These are phyloP conservation scores for Manis crassicaudata DNA, from an alignment of 2,797 vertebrate species.

Conservation along the genomic window DNA sequence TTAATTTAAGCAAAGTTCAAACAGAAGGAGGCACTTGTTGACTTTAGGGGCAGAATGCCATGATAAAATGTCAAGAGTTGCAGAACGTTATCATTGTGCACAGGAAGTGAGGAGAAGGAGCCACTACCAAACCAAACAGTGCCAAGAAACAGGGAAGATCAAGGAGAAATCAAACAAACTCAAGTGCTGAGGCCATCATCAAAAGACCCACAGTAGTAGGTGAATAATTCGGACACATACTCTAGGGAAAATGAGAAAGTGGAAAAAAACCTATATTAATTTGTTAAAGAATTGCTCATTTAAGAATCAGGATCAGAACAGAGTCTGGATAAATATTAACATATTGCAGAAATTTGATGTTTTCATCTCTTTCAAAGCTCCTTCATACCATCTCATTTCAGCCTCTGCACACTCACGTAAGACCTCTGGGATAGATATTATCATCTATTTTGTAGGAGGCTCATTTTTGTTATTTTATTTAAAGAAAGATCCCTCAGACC, in stretches of 20 bases:
- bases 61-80: constrained; percentile 19
- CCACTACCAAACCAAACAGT: not conserved
- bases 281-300: constrained; percentile 24
- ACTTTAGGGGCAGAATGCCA: not conserved
- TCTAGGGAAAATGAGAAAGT: not conserved
- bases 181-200: not conserved
- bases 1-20: constrained; percentile 47
- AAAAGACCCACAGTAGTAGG: not conserved
- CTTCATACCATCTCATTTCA: not conserved
- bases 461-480: not conserved
- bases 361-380: constrained; percentile 8
- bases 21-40: not conserved
- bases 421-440: not conserved
- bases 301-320: not conserved
- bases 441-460: not conserved
- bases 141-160: not conserved
- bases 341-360: not conserved
- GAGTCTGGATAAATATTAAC: not conserved
- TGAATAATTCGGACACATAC: not conserved
- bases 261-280: not conserved
- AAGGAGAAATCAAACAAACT: constrained; percentile 3
- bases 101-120: not conserved
- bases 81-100: not conserved
- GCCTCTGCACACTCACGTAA: not conserved
- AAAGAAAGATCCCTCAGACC: not conserved